Base-by-base conservation (phyloP, 37 sponge, comb jelly and placozoan genomes). In the Bolinopsis microptera region DNA sequence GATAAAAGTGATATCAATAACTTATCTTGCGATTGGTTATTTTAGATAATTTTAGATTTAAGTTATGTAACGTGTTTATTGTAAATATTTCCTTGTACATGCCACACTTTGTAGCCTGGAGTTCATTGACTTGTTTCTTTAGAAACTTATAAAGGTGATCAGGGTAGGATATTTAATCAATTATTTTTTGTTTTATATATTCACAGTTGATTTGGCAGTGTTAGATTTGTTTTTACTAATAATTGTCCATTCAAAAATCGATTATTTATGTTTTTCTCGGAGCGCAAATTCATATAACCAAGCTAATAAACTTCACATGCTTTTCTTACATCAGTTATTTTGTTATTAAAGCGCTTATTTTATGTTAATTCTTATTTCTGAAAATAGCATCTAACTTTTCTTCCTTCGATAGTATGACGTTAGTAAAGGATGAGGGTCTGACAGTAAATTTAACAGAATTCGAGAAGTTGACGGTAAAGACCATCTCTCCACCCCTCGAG, bases 401-500 rank as follows among this genome's bases (percentile, higher is more conserved):
- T 48, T 48, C 13, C 13, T 13, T 48, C 13, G 61, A 13, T 27
- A 86, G 90, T 48, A 86, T 86, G 90, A 86, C 90, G 23, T 38
- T 86, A 30, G 90, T 36, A 40, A 86, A 39, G 26, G 61, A 86
- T 41, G 90, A 86, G 1, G 61, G 61, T 5, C 34, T 41, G 8
- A 86, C n/a, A 22, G 41, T 48, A 0, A 86, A 41, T 86, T 86
- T 86, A 48, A 39, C 41, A 26, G 90, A 86, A 30, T 86, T 86
- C 26, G 90, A 39, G 41, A 86, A 40, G 26, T 48, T 86, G 38
- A 86, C 61, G 1, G 90, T 86, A 1, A 86, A 86, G 61, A 86
- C 61, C 36, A 86, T 86, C 32, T 41, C 26, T 30, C 90, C 90
- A 8, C 16, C 90, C 26, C 61, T 86, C 1, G 90, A 86, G 38